Evolutionary conservation across 2,888 invertebrate genomes (phyloP), one percentile per base, ranked within the genome.

Genomic region (Tachystola acroxantha): DNA sequence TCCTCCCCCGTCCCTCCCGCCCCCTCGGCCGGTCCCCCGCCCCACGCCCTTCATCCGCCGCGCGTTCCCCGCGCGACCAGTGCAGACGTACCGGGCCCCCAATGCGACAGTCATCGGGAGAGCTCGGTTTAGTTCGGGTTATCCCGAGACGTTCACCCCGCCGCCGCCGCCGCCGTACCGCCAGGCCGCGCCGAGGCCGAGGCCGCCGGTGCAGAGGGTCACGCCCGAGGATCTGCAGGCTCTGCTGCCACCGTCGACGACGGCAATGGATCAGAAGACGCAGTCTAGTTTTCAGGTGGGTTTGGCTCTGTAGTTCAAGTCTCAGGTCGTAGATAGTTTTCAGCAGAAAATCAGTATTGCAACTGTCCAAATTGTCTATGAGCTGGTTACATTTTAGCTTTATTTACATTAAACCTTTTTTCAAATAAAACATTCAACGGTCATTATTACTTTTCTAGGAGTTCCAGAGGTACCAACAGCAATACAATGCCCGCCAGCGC

Each of bases 381-480:
- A n/a, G n/a, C n/a, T n/a, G n/a, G n/a, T n/a, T n/a, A n/a, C n/a
- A n/a, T n/a, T n/a, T n/a, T n/a, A n/a, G n/a, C n/a, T n/a, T n/a
- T n/a, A n/a, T n/a, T n/a, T n/a, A n/a, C n/a, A n/a, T n/a, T n/a
- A n/a, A n/a, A n/a, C n/a, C n/a, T n/a, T n/a, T n/a, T n/a, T n/a
- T n/a, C n/a, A n/a, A n/a, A n/a, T n/a, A n/a, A n/a, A n/a, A n/a
- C n/a, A n/a, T n/a, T n/a, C n/a, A n/a, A n/a, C n/a, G n/a, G n/a
- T n/a, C n/a, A n/a, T n/a, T n/a, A n/a, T n/a, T n/a, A n/a, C n/a
- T n/a, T 16, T 73, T 73, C 7, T 77, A 85, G 80, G 90, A 90
- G 66, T 90, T 90, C 68, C 89, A 90, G 46, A 81, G 89, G 46
- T 90, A 90, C 59, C 90, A 90, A 57, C 89, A 89, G 79, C 90